Conservation (phyloP, 1,140 invertebrate genomes). For the Drosophila ironensis region DNA sequence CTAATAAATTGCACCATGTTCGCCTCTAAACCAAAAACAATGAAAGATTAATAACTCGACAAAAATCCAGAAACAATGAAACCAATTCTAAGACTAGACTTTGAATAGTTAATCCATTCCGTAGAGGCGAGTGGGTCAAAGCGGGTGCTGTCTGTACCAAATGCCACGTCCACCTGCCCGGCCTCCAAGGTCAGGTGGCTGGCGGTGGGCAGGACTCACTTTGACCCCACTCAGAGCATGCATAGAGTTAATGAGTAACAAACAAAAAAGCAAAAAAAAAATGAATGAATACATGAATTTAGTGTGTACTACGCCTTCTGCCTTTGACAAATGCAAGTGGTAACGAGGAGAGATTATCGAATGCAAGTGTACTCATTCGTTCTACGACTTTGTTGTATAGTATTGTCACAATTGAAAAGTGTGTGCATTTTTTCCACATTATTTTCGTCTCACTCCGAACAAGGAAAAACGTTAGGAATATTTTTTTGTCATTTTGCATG, state of each 20-base stretch:
- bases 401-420: conserved; percentile 21
- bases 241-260: conserved; percentile 38
- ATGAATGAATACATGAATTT: conserved; percentile 58
- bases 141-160: conserved; percentile 22
- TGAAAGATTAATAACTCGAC: conserved; percentile 6
- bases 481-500: conserved; percentile 81
- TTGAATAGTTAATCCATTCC: conserved; percentile 51
- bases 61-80: conserved; percentile 5
- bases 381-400: conserved; percentile 38
- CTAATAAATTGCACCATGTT: conserved; percentile 51
- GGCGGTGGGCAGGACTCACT: conserved; percentile 22
- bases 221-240: conserved; percentile 16
- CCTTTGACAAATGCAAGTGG: conserved; percentile 50
- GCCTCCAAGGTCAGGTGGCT: conserved; percentile 27
- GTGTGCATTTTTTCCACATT: conserved; percentile 26
- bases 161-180: not conserved
- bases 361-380: conserved; percentile 37
- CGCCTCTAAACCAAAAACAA: conserved; percentile 31
- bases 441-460: conserved; percentile 34
- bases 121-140: conserved; percentile 36
- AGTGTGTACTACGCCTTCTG: conserved; percentile 71
- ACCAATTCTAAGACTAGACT: conserved; percentile 51
- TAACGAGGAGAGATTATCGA: conserved; percentile 12
- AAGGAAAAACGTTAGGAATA: conserved; percentile 59
- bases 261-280: too few relatives aligned